Evolutionary conservation across 2,113 vertebrate species (phyloP), one percentile per base, ranked within the genome.

Genomic region (Pygoscelis antarcticus): DNA sequence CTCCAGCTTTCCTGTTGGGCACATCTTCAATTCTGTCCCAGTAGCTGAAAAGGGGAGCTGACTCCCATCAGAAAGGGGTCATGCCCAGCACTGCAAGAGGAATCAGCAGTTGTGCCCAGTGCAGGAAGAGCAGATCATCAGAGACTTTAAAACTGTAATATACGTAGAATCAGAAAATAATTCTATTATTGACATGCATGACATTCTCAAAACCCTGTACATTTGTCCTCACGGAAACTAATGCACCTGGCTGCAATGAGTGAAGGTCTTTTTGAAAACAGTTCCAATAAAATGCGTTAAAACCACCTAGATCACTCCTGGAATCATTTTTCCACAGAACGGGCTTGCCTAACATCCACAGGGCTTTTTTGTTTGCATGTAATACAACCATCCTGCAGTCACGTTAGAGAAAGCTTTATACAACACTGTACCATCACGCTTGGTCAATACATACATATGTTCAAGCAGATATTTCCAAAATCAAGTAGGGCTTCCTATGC

Each of bases 1-100:
- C 51, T 82, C 61, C 66, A 91, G 89, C 77, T 93, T 95, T 95
- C 61, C 81, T 87, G 62, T 78, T 82, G 84, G 74, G 84, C 77
- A 42, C 46, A 46, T 72, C 91, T 94, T 94, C 91, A 94, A 58
- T 87, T 75, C 69, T 96, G 89, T 95, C 70, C n/a, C 80, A 38
- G 81, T 25, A 87, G 66, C 54, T 92, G 89, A 92, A 97, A 87
- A 66, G 36, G 13, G 52, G 57, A 82, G 44, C 44, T 68, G 72
- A 80, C 65, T 92, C 19, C 68, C 54, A 21, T 79, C 61, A 74
- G 65, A 75, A 94, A 68, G 36, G 52, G 29, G 18, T 68, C 3
- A 0, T 90, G 62, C 54, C 66, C 70, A 85, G 4, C 15, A 17
- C 61, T 57, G 26, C n/a, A 54, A 89, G 78, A 92, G 32, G 57